Conservation (phyloP, 2,888 invertebrate species). For the Trichogramma dendrolimi region DNA sequence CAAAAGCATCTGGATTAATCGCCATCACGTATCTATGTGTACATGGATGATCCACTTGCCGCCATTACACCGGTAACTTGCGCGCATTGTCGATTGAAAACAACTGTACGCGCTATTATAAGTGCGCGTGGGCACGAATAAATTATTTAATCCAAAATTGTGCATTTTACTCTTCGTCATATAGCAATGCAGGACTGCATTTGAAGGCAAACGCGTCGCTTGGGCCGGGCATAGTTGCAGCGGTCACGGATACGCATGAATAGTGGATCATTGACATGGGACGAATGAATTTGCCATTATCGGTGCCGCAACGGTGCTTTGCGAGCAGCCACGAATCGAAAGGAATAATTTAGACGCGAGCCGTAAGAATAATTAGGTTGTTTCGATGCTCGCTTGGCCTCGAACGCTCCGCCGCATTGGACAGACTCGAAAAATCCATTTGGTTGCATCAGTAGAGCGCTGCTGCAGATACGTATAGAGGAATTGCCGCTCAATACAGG, state of each 20-base stretch:
- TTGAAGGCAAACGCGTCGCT: too few species aligned
- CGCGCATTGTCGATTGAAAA: constrained; percentile 9
- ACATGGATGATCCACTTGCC: neutral
- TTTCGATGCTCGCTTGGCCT: too few species aligned
- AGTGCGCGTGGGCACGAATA: constrained; percentile 5
- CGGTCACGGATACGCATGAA: neutral
- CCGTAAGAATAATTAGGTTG: too few species aligned
- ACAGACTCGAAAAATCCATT: too few species aligned
- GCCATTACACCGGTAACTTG: constrained; percentile 14
- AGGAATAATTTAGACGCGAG: constrained; percentile 4
- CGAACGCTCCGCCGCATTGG: too few species aligned
- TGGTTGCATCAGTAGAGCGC: too few species aligned
- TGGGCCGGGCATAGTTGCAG: too few species aligned
- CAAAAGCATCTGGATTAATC: too few species aligned
- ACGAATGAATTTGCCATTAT: constrained; percentile 5
- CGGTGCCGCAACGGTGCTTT: neutral
- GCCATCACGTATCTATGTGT: too few species aligned
- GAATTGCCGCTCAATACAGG: too few species aligned
- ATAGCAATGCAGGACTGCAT: too few species aligned
- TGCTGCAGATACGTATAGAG: too few species aligned
- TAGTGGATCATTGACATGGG: constrained; percentile 9
- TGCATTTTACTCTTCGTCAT: neutral
- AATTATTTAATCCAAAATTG: constrained; percentile 22
- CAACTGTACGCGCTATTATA: neutral
- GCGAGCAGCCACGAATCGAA: neutral